Evolutionary conservation across 1,140 invertebrate genomes (phyloP).

Genomic region (Lordiphosa collinella): DNA sequence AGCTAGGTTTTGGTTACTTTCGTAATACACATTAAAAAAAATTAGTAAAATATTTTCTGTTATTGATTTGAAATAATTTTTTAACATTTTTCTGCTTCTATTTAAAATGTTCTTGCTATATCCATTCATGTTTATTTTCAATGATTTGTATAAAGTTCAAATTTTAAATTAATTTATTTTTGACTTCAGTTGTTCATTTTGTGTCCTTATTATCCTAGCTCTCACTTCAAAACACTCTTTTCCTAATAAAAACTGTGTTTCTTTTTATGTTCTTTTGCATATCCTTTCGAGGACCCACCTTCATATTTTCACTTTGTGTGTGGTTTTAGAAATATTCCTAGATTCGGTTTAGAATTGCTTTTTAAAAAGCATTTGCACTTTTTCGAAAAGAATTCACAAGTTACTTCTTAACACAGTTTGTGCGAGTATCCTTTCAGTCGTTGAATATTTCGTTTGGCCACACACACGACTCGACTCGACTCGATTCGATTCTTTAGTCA

Average conservation of each 20-base stretch:
- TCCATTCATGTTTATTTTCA: no score
- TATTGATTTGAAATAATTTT: no score
- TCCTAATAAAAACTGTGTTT: background rate
- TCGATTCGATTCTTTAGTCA: slow-evolving; percentile 14
- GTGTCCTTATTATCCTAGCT: no score
- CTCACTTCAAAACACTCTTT: background rate
- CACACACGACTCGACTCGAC: slow-evolving; percentile 2
- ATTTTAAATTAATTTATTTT: no score
- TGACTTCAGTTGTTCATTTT: no score
- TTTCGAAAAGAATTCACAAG: slow-evolving; percentile 33
- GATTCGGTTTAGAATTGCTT: slow-evolving; percentile 4
- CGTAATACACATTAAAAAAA: no score
- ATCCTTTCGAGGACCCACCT: slow-evolving; percentile 48
- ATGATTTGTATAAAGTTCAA: no score
- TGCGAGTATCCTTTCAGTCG: slow-evolving; percentile 16
- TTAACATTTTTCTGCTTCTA: no score
- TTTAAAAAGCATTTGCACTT: slow-evolving; percentile 38
- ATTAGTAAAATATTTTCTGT: no score
- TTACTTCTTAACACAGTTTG: background rate
- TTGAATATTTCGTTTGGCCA: background rate
- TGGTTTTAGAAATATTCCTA: background rate
- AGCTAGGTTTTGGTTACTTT: no score
- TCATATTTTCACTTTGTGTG: slow-evolving; percentile 49
- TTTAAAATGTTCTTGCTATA: no score
- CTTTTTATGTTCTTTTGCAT: background rate